phyloP scores from a whole-genome alignment of 1,140 invertebrate genomes.

The Periplaneta americana region DNA sequence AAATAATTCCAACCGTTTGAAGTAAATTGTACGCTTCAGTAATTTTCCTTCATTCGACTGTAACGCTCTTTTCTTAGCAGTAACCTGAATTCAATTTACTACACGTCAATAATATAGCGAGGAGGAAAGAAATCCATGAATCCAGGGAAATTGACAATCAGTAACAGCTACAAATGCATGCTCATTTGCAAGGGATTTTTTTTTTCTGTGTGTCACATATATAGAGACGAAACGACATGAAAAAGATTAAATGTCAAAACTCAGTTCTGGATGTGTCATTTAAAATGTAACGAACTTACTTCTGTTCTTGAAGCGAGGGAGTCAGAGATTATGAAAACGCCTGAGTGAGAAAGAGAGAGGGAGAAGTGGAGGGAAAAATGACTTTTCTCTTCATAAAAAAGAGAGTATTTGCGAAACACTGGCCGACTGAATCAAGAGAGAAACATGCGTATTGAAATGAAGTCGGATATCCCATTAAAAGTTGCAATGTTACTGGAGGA shows the following conservation, averaged over 20 bases:
- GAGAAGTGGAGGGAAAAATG: not conserved
- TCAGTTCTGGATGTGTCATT: not conserved
- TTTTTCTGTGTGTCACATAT: no score
- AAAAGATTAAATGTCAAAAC: not conserved
- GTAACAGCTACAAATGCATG: not conserved
- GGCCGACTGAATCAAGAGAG: not conserved
- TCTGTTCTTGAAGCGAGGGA: not conserved
- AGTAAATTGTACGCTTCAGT: no score
- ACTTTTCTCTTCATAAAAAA: not conserved
- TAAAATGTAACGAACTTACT: not conserved
- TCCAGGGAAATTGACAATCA: not conserved
- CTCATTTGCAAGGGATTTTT: not conserved
- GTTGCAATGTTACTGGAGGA: not conserved
- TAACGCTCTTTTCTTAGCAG: not conserved
- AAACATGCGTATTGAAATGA: not conserved
- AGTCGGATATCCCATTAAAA: constrained; percentile 4
- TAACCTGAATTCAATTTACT: not conserved
- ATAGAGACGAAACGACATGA: not conserved
- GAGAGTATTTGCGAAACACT: not conserved
- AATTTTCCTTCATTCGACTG: no score
- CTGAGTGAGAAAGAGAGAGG: not conserved
- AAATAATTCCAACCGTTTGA: no score
- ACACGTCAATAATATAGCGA: not conserved
- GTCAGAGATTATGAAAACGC: not conserved
- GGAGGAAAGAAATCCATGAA: not conserved